These are phyloP conservation scores for Chauna torquata DNA, from an alignment of 2,113 vertebrate genomes.

Conservation along the genomic window DNA sequence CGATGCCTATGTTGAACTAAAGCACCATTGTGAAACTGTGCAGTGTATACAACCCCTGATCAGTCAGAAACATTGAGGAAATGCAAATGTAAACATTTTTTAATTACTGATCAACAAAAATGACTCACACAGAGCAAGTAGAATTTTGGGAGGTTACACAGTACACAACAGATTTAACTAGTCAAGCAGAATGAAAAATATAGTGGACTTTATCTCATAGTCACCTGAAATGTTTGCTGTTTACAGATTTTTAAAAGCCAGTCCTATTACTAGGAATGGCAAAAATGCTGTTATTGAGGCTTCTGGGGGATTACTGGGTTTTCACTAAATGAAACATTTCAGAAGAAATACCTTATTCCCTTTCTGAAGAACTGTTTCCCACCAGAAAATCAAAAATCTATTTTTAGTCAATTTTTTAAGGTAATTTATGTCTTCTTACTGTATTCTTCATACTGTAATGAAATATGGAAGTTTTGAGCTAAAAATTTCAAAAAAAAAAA, in stretches of 20 bases:
- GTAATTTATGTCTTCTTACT: not conserved
- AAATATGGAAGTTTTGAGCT: not conserved
- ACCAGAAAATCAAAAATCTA: not conserved
- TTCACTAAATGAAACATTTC: not conserved
- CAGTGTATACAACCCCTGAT: not conserved
- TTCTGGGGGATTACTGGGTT: not conserved
- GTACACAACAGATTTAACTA: not conserved
- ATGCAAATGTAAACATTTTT: not conserved
- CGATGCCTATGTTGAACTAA: not conserved
- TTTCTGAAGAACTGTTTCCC: not conserved
- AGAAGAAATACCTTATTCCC: not conserved
- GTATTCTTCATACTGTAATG: too few relatives aligned
- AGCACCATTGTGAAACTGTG: not conserved
- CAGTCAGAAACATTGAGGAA: not conserved
- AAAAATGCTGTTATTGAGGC: not conserved
- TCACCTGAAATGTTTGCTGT: not conserved
- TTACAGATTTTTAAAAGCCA: not conserved
- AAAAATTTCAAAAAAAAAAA: not conserved
- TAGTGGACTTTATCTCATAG: not conserved
- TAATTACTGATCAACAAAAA: fast-evolving
- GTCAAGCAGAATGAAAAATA: not conserved
- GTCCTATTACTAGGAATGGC: not conserved
- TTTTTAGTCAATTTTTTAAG: too few relatives aligned
- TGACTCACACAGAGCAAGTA: not conserved
- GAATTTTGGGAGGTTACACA: not conserved